Evolutionary conservation across 2,888 invertebrate genomes (phyloP), one percentile per base, ranked within the genome.

Genomic region (Acanthococcus lagerstroemiae): DNA sequence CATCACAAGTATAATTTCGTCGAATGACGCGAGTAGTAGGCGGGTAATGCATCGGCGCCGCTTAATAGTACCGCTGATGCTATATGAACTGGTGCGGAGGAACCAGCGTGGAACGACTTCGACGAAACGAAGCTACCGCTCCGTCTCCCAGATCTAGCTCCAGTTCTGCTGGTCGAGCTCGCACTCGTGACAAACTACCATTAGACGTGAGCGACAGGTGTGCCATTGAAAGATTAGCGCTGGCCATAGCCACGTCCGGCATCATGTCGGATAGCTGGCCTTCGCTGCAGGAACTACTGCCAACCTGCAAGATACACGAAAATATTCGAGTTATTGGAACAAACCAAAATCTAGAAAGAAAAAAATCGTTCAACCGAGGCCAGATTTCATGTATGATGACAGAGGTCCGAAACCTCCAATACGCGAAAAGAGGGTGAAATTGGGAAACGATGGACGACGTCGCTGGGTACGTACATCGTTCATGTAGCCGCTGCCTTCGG

Each of bases 181-280:
- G 57, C 70, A 71, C 68, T 75, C 73, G 57, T 75, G 67, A 21
- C 76, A 74, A 1, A 74, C 72, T 37, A 73, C 78, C 74, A 73
- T 80, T 75, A 79, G 79, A 52, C 75, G 77, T 68, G 75, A 66
- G 46, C 19, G 63, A 67, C 60, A 69, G 50, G 27, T 69, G 68
- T 66, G 69, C 68, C 25, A 69, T 68, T 17, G 69, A 68, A 65
- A 63, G 81, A 69, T 82, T 87, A 70, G 84, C 86, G 66, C 85
- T 91, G 73, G 92, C 92, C 90, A 92, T 91, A 17, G 92, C 92
- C 72, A 93, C 91, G 78, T 94, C 93, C 0, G 93, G 93, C 84
- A 93, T 91, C 73, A 87, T 85, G 69, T 90, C 90, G 22, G 87
- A 84, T 69, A 88, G 78, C 72, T 86, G 85, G 72, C 89, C 84